Evolutionary conservation across 2,888 invertebrate genomes (phyloP).

Genomic region (Tortricodes alternella): DNA sequence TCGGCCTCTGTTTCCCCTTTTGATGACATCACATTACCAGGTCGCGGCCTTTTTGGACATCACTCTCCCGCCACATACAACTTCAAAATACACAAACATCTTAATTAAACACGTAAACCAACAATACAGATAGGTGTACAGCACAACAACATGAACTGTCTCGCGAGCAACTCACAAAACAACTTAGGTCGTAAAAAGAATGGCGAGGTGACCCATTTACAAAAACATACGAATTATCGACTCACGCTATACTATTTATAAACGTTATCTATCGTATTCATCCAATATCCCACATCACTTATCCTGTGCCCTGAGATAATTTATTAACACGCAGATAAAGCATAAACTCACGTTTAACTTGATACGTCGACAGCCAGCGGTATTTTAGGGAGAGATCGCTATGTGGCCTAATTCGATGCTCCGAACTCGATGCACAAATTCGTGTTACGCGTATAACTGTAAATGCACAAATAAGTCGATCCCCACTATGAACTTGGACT

Average conservation of each 20-base stretch:
- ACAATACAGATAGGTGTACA: constrained; percentile 10
- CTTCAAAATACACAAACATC: constrained; percentile 57
- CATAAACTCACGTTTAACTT: constrained; percentile 75
- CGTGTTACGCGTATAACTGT: constrained; percentile 82
- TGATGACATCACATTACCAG: constrained; percentile 82
- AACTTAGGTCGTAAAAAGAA: constrained; percentile 70
- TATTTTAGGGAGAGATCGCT: constrained; percentile 84
- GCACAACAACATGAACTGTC: constrained; percentile 38
- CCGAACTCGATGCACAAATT: constrained; percentile 82
- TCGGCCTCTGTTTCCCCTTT: constrained; percentile 83
- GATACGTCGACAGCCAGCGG: constrained; percentile 84
- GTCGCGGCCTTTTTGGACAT: constrained; percentile 73
- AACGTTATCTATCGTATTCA: constrained; percentile 55
- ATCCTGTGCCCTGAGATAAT: constrained; percentile 39
- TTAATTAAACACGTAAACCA: constrained; percentile 18
- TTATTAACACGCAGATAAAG: constrained; percentile 50
- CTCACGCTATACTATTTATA: constrained; percentile 66
- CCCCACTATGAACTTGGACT: constrained; percentile 44
- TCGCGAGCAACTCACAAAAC: constrained; percentile 55
- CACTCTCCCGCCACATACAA: constrained; percentile 75
- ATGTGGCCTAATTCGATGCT: constrained; percentile 84
- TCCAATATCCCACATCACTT: constrained; percentile 44
- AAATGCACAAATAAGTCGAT: constrained; percentile 75
- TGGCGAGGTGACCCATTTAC: constrained; percentile 83
- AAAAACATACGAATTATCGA: constrained; percentile 80